Evolutionary conservation across 2,888 invertebrate genomes (phyloP).

Genomic region (Nymphalis urticae): DNA sequence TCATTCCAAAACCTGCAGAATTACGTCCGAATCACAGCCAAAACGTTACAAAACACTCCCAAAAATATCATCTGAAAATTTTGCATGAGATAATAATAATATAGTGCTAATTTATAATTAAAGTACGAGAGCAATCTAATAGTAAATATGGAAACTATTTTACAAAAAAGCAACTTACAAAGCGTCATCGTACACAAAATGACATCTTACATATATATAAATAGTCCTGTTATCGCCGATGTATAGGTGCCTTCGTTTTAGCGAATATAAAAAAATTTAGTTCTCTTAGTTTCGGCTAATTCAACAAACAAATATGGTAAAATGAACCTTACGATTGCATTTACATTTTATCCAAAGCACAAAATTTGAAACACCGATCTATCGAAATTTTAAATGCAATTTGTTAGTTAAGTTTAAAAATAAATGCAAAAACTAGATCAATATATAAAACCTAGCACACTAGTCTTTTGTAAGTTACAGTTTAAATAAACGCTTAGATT

Average conservation of each 20-base stretch:
- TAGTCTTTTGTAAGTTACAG: background rate
- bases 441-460: slow-evolving; percentile 2
- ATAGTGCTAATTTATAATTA: slow-evolving; percentile 10
- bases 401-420: background rate
- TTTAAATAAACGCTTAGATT: background rate
- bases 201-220: background rate
- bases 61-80: slow-evolving; percentile 47
- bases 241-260: background rate
- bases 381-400: background rate
- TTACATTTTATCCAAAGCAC: too few species aligned
- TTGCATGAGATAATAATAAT: slow-evolving; percentile 23
- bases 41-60: slow-evolving; percentile 56
- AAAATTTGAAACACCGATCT: too few species aligned
- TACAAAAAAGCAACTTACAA: slow-evolving; percentile 20
- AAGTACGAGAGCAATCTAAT: background rate
- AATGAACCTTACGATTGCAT: too few species aligned
- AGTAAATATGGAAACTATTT: slow-evolving; percentile 6
- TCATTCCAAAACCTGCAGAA: slow-evolving; percentile 30
- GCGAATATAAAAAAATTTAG: background rate
- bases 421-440: slow-evolving; percentile 59
- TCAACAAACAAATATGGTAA: too few species aligned
- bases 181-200: slow-evolving; percentile 7
- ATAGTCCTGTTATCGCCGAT: background rate
- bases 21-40: slow-evolving; percentile 70
- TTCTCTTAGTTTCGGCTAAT: too few species aligned